Evolutionary conservation across 2,113 vertebrate genomes (phyloP), one percentile per base, ranked within the genome.

Genomic region (Balaeniceps rex): DNA sequence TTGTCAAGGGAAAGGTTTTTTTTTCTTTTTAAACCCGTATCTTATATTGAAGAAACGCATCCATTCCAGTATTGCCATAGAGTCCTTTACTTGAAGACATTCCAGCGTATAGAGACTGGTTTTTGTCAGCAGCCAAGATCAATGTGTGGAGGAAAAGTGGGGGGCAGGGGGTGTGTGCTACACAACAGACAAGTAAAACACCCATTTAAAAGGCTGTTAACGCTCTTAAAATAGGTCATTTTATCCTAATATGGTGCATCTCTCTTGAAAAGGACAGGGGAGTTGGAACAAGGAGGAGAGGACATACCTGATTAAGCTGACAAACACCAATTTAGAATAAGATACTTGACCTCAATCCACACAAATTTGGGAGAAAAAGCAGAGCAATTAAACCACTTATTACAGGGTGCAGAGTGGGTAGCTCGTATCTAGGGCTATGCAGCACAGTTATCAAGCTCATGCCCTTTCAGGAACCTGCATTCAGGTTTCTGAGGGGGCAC

Each of bases 371-470:
- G 31, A 19, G n/a, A n/a, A 74, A 74, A 42, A 84, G 26, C 49
- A 57, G 42, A 75, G 17, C 12, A 54, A 19, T 42, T 21, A 42
- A 42, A 38, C 14, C 14, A 19, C 31, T 54, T 38, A 11, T 9
- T 19, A 19, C 14, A 19, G 31, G 55, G 19, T 24, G 16, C 8
- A 5, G 49, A 51, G 9, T 1, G 15, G 49, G 19, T 7, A 51
- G 51, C n/a, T 44, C 3, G 0, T 10, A 17, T 10, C 23, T 5
- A 14, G 33, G 28, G 33, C n/a, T 31, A 3, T 6, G 46, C 17
- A 57, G 51, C 46, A 52, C 25, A 29, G 18, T 19, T 24, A 26
- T 10, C 26, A 23, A 25, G 24, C 22, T 40, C 4, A 0, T 38
- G 31, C 29, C 15, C 4, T 7, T 42, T 61, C 69, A 66, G 75